A percentile compares a stretch with the other conserved stretches of the same genome.
Evolutionary conservation across 1,140 invertebrate genomes (phyloP).

Genomic region (Drosophila nikananu): DNA sequence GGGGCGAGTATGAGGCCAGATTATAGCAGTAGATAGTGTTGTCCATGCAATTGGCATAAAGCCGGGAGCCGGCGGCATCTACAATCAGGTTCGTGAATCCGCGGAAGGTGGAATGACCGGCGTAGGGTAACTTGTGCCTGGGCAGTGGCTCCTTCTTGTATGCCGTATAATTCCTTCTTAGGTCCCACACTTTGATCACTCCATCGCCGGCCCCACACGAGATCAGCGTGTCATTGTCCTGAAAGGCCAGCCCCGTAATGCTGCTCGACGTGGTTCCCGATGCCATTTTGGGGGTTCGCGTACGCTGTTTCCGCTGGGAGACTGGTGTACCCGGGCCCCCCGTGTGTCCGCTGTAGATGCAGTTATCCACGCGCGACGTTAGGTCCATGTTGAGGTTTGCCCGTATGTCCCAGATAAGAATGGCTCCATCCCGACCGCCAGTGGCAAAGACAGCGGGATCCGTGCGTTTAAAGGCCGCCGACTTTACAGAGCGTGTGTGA

Average conservation of each 20-base stretch:
- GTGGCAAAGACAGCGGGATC: conserved; percentile 93
- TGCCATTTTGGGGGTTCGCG: conserved; percentile 77
- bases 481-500: conserved; percentile 93
- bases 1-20: conserved; percentile 89
- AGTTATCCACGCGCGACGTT: conserved; percentile 88
- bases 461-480: conserved; percentile 89
- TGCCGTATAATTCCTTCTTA: conserved; percentile 91
- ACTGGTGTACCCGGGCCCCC: conserved; percentile 86
- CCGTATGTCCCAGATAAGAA: conserved; percentile 93
- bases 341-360: conserved; percentile 88
- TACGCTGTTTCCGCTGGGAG: conserved; percentile 85
- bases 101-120: conserved; percentile 88
- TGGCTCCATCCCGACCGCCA: conserved; percentile 93
- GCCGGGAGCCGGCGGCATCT: conserved; percentile 88
- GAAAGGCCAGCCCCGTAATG: conserved; percentile 92
- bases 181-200: conserved; percentile 94
- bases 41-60: conserved; percentile 95
- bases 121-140: conserved; percentile 90
- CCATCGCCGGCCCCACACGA: conserved; percentile 94
- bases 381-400: conserved; percentile 85
- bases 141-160: conserved; percentile 90
- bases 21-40: conserved; percentile 94
- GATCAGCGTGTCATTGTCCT: conserved; percentile 90
- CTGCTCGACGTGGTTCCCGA: conserved; percentile 86
- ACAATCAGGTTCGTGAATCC: conserved; percentile 93